Conservation (phyloP, 2,888 invertebrate species). For the Synanthedon formicaeformis region DNA sequence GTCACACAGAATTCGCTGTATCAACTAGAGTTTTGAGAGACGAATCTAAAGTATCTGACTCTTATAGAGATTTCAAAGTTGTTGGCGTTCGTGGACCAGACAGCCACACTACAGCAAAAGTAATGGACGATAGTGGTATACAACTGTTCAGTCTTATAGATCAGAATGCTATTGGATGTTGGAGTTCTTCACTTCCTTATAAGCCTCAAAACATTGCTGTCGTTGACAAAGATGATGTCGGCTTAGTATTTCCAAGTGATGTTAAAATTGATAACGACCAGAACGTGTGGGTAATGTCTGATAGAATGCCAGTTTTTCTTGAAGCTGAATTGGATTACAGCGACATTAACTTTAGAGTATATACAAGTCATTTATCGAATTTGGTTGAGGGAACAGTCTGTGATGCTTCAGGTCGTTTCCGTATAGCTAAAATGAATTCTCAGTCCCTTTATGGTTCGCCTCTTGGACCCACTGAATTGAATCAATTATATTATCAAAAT, state of each 20-base stretch:
- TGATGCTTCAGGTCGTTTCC: slow-evolving; percentile 41
- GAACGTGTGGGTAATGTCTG: slow-evolving; percentile 85
- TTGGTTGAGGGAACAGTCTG: slow-evolving; percentile 81
- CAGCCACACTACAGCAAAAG: slow-evolving; percentile 78
- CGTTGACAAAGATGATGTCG: slow-evolving; percentile 80
- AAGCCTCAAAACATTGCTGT: slow-evolving; percentile 75
- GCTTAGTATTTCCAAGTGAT: slow-evolving; percentile 83
- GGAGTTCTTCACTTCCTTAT: slow-evolving; percentile 78
- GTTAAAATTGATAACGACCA: slow-evolving; percentile 79
- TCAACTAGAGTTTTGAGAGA: slow-evolving; percentile 80
- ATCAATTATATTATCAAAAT: slow-evolving; percentile 5
- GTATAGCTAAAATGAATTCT: neutral
- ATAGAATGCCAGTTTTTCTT: slow-evolving; percentile 84
- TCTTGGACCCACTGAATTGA: neutral
- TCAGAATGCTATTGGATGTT: slow-evolving; percentile 86
- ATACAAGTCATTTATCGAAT: slow-evolving; percentile 75
- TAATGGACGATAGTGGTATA: slow-evolving; percentile 80
- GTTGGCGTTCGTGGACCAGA: slow-evolving; percentile 76
- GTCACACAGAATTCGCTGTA: slow-evolving; percentile 82
- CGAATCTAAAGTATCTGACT: slow-evolving; percentile 74
- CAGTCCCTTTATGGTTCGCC: neutral
- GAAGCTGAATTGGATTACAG: slow-evolving; percentile 76
- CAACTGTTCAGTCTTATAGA: slow-evolving; percentile 84
- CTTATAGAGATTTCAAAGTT: slow-evolving; percentile 78
- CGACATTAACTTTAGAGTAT: slow-evolving; percentile 83